Conservation (phyloP, 2,797 vertebrate species). For the Pseudochirops corinnae region DNA sequence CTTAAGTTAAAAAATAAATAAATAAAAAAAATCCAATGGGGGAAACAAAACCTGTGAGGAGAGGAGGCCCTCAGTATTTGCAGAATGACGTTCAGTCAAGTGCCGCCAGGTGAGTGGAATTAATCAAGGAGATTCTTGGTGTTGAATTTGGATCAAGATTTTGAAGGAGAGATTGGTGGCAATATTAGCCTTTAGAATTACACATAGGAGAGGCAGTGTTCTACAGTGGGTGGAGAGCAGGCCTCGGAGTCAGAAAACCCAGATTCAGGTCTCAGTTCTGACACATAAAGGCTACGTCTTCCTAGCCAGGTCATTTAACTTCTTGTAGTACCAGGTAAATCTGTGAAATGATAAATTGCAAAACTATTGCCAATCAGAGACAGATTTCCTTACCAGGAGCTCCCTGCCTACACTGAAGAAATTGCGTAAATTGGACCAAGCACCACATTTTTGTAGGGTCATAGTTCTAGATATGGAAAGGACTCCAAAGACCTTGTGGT, state of each 20-base stretch:
- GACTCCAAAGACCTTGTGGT: neutral
- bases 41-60: conserved; percentile 12
- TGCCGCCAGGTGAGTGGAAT: neutral
- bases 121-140: neutral
- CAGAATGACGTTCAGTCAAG: conserved; percentile 1
- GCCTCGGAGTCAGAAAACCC: neutral
- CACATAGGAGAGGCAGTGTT: neutral
- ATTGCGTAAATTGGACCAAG: neutral
- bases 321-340: neutral
- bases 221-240: neutral
- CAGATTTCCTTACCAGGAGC: neutral
- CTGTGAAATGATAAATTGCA: neutral
- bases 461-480: neutral
- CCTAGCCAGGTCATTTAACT: neutral
- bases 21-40: neutral
- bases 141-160: conserved; percentile 14
- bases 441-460: neutral
- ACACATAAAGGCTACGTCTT: neutral
- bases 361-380: neutral
- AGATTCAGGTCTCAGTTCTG: neutral
- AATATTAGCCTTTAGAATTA: neutral
- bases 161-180: neutral
- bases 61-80: neutral
- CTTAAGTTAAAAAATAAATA: neutral
- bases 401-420: neutral